Evolutionary conservation across 2,888 invertebrate species (phyloP), one percentile per base, ranked within the genome.

Genomic region (Meteorus cinctellus): DNA sequence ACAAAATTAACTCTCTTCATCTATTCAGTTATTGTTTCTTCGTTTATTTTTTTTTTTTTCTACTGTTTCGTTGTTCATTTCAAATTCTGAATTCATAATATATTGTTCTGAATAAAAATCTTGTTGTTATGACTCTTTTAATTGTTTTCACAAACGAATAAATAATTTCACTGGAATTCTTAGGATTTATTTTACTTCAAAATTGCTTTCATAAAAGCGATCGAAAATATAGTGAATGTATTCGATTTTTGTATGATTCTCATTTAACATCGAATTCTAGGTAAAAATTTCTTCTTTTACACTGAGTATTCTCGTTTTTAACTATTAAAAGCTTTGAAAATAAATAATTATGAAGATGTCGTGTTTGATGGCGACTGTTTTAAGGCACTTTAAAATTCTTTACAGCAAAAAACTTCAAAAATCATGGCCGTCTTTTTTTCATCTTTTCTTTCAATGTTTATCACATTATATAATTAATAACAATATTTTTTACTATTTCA

Each of bases 1-100:
- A 88, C 87, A 88, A 74, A 77, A 78, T 82, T 75, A 65, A 65
- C 51, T 73, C 63, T 48, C 19, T 36, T 55, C 6, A 45, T 66
- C 3, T 68, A 45, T 72, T 31, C 36, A 24, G 48, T 72, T 76
- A 16, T 41, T 19, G 19, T 76, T 71, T 29, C 31, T 14, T 6
- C 27, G n/a, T 45, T 71, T 72, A 67, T 65, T 34, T 24, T 48
- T 4, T 55, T 55, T 55, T 8, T 55, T 55, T 8, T 65, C 65
- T 36, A 59, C 10, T 62, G 34, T 45, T 69, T 19, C 24, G 19
- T 55, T 55, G 10, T 55, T 55, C 24, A 55, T 55, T 55, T 55
- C 6, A 19, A 24, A 55, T 55, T 55, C 19, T 55, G 55, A 55
- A 55, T 55, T 55, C 19, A 55, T 55, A 55, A 19, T 24, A 41